phyloP scores from a whole-genome alignment of 2,797 vertebrate genomes.

The Typhlichthys eigenmanni region DNA sequence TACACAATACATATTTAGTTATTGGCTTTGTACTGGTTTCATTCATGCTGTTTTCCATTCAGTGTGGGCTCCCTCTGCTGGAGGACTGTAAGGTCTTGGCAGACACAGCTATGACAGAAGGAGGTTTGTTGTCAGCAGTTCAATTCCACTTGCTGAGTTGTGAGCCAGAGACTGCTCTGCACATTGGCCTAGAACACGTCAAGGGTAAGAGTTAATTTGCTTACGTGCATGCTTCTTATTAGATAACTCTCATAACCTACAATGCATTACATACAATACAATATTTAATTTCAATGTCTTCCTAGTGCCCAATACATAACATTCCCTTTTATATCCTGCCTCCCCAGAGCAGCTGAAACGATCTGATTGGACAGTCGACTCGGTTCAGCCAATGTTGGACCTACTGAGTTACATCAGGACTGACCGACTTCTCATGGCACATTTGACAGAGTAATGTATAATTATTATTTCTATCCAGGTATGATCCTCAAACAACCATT shows the following conservation, averaged over 20 bases:
- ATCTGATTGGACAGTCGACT: constrained; percentile 87
- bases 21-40: background rate
- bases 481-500: background rate
- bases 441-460: constrained; percentile 84
- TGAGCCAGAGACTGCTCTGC: constrained; percentile 88
- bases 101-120: constrained; percentile 69
- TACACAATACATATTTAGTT: background rate
- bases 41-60: constrained; percentile 41
- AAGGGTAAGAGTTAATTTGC: constrained; percentile 81
- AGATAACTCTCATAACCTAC: too few species aligned
- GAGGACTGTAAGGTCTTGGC: constrained; percentile 85
- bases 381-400: constrained; percentile 84
- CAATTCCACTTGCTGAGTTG: constrained; percentile 88
- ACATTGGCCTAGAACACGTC: constrained; percentile 83
- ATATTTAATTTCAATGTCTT: too few species aligned
- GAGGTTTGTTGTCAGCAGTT: constrained; percentile 82
- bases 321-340: background rate
- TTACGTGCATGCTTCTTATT: background rate
- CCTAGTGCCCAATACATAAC: too few species aligned
- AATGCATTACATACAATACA: too few species aligned
- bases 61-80: constrained; percentile 87
- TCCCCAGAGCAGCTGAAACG: constrained; percentile 82
- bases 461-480: background rate
- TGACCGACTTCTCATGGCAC: constrained; percentile 83
- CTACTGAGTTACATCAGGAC: constrained; percentile 91